phyloP scores from a whole-genome alignment of 2,888 invertebrate species.

The Hedychridium roseum region DNA sequence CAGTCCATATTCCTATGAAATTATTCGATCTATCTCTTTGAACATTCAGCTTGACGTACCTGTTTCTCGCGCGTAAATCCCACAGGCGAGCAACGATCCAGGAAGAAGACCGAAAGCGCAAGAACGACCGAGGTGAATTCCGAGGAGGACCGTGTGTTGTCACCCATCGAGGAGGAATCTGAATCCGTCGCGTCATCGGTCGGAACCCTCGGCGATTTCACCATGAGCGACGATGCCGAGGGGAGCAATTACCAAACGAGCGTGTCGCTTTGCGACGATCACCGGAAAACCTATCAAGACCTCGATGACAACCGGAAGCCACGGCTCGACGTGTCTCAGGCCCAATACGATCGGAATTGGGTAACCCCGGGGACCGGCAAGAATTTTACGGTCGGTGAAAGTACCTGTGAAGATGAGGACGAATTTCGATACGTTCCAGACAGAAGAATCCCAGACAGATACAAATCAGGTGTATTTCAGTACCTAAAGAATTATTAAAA shows the following conservation, averaged over 20 bases:
- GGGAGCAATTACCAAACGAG: constrained; percentile 2
- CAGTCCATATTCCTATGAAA: too few species aligned
- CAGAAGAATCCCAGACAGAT: too few species aligned
- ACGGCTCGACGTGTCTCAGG: not conserved
- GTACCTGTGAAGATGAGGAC: constrained; percentile 20
- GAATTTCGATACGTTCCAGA: not conserved
- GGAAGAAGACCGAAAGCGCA: constrained; percentile 11
- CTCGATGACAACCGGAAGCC: constrained; percentile 12
- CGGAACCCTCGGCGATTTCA: constrained; percentile 18
- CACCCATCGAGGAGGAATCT: constrained; percentile 37
- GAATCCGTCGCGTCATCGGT: constrained; percentile 26
- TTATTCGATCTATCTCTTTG: too few species aligned
- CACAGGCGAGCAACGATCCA: too few species aligned
- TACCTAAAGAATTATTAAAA: too few species aligned
- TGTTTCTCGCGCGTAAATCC: too few species aligned
- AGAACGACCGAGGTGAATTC: constrained; percentile 14
- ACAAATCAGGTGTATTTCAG: too few species aligned
- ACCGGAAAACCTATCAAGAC: constrained; percentile 14
- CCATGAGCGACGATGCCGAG: constrained; percentile 11
- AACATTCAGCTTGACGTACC: too few species aligned
- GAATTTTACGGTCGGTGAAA: constrained; percentile 19
- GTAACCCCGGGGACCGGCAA: constrained; percentile 1
- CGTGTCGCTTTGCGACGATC: constrained; percentile 9
- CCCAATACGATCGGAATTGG: constrained; percentile 4
- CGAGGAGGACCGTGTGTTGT: constrained; percentile 22